Evolutionary conservation across 2,113 vertebrate species (phyloP).

Genomic region (Alethe diademata): DNA sequence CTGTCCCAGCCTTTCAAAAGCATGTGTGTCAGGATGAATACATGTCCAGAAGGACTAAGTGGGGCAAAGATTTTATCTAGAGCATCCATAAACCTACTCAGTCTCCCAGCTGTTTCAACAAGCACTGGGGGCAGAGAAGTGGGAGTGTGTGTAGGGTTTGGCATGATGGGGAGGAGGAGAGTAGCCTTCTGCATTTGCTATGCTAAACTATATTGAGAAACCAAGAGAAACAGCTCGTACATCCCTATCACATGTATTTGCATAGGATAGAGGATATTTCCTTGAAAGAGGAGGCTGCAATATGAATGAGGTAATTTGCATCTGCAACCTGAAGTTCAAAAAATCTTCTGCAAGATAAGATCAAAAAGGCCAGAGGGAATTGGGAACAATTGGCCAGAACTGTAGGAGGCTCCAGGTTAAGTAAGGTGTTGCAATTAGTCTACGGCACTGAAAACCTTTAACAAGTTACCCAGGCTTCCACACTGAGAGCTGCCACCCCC

Average conservation of each 20-base stretch:
- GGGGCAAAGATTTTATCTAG: slow-evolving; percentile 16
- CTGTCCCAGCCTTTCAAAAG: neutral
- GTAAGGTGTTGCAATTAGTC: neutral
- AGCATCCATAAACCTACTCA: slow-evolving; percentile 9
- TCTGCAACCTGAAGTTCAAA: neutral
- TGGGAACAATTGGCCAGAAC: neutral
- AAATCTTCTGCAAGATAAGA: neutral
- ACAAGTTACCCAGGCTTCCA: neutral
- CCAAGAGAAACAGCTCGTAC: neutral
- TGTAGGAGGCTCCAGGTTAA: neutral
- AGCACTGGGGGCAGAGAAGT: neutral
- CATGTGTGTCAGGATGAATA: slow-evolving; percentile 28
- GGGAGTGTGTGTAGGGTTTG: neutral
- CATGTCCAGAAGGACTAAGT: neutral
- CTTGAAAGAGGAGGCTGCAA: slow-evolving; percentile 17
- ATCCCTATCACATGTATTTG: neutral
- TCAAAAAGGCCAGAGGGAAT: neutral
- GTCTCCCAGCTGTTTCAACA: neutral
- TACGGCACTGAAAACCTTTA: neutral
- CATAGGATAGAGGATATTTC: neutral
- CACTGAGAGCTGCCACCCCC: neutral
- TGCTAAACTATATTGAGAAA: neutral
- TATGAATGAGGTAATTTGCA: slow-evolving; percentile 33
- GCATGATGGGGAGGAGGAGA: neutral
- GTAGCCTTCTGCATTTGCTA: slow-evolving; percentile 10